Evolutionary conservation across 1,140 invertebrate species (phyloP).

Genomic region (Macrobrachium rosenbergii): DNA sequence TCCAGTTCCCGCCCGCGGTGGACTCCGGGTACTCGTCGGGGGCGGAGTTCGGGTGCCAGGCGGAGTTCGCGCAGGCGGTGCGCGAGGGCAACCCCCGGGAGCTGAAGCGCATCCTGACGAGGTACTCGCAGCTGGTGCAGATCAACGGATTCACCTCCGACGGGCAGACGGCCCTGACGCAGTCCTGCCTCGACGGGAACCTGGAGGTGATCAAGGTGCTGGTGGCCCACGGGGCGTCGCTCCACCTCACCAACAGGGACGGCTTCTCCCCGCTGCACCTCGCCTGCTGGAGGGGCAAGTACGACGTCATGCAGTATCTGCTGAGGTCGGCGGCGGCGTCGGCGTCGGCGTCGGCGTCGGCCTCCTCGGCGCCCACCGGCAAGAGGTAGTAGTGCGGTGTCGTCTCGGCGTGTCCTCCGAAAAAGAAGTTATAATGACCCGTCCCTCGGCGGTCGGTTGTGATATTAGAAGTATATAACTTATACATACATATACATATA

Average conservation of each 20-base stretch:
- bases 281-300: constrained; percentile 72
- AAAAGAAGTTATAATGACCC: not conserved
- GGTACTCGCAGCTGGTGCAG: constrained; percentile 66
- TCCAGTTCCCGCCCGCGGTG: constrained; percentile 20
- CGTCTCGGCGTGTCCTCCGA: not conserved
- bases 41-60: constrained; percentile 63
- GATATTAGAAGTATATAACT: too few species aligned
- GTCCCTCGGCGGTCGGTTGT: too few species aligned
- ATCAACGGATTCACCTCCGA: constrained; percentile 72
- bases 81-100: constrained; percentile 61
- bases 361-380: constrained; percentile 27
- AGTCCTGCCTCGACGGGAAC: constrained; percentile 72
- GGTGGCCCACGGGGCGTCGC: constrained; percentile 73
- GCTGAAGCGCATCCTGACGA: constrained; percentile 63
- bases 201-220: constrained; percentile 74
- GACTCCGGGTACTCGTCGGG: constrained; percentile 47
- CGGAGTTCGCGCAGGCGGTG: constrained; percentile 59
- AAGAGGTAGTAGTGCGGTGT: constrained; percentile 37
- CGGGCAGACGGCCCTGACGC: constrained; percentile 73
- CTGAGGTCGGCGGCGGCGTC: constrained; percentile 34
- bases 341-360: constrained; percentile 33
- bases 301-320: constrained; percentile 69
- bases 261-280: constrained; percentile 74
- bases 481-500: too few species aligned
- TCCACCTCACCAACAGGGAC: constrained; percentile 72